A percentile compares a stretch with the other conserved stretches of the same genome.
phyloP scores from a whole-genome alignment of 1,140 invertebrate species.

The Pygmarrhopalites habei region DNA sequence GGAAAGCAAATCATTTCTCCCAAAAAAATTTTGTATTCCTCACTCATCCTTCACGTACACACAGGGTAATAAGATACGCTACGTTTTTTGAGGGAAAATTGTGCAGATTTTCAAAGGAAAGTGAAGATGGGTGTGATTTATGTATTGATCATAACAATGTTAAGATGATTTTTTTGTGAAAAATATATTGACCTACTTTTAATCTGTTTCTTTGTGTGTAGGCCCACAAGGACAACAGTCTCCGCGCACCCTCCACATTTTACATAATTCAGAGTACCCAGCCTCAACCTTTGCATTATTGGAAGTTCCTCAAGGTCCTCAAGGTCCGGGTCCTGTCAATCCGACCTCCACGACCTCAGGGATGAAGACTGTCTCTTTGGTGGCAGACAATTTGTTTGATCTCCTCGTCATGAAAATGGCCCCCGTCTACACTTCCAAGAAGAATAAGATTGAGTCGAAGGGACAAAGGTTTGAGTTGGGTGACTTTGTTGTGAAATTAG shows the following conservation, averaged over 20 bases:
- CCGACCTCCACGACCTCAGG: constrained; percentile 21
- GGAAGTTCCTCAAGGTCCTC: constrained; percentile 57
- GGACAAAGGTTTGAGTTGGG: constrained; percentile 84
- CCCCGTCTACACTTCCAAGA: constrained; percentile 78
- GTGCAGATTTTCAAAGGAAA: no score
- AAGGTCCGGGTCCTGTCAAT: background rate
- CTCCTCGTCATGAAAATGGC: constrained; percentile 81
- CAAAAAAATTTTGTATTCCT: no score
- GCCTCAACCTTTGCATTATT: constrained; percentile 86
- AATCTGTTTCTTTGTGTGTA: no score
- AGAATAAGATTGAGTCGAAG: constrained; percentile 76
- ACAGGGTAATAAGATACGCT: no score
- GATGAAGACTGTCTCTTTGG: constrained; percentile 65
- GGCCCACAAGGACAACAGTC: constrained; percentile 49
- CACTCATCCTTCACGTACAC: no score
- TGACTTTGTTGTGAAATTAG: constrained; percentile 91
- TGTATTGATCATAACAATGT: no score
- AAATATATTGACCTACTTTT: no score
- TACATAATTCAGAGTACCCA: constrained; percentile 92
- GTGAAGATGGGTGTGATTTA: no score
- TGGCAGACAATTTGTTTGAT: constrained; percentile 85
- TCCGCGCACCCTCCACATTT: constrained; percentile 71
- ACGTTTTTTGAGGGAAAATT: no score
- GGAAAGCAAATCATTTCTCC: no score
- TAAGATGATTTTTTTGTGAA: no score